A percentile compares a stretch with the other conserved stretches of the same genome.
phyloP scores from a whole-genome alignment of 2,797 vertebrate genomes.

The Lagorchestes hirsutus region DNA sequence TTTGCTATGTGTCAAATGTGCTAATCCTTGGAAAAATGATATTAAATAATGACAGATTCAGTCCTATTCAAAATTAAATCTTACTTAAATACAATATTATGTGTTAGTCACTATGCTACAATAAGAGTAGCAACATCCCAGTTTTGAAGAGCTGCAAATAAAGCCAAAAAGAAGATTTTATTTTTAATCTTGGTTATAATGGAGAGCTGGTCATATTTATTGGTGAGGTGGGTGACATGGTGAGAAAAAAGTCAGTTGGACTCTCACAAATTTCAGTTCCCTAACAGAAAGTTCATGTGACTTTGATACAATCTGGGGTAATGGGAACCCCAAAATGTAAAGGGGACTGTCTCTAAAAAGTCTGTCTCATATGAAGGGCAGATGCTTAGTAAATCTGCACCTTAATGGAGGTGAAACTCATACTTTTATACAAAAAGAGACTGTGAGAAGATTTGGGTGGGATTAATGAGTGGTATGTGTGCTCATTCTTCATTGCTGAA shows the following conservation, averaged over 20 bases:
- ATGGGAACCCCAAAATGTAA: no score
- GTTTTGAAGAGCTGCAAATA: background rate
- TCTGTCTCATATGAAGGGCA: no score
- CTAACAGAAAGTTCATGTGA: background rate
- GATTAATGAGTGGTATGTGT: no score
- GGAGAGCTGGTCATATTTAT: background rate
- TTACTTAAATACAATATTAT: background rate
- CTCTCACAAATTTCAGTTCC: background rate
- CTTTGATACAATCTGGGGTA: no score
- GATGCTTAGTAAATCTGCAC: no score
- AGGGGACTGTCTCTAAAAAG: no score
- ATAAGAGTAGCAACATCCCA: background rate
- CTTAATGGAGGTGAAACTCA: no score
- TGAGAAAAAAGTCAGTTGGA: background rate
- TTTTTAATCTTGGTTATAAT: background rate
- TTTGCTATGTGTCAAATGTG: background rate
- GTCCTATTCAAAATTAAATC: background rate
- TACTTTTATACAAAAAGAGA: no score
- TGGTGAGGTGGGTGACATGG: background rate
- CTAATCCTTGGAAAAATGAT: background rate
- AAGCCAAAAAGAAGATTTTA: background rate
- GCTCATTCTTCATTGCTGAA: no score
- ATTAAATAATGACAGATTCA: background rate
- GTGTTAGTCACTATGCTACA: background rate
- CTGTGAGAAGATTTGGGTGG: no score